Conservation (phyloP, 2,888 invertebrate species). For the Selenia dentaria region DNA sequence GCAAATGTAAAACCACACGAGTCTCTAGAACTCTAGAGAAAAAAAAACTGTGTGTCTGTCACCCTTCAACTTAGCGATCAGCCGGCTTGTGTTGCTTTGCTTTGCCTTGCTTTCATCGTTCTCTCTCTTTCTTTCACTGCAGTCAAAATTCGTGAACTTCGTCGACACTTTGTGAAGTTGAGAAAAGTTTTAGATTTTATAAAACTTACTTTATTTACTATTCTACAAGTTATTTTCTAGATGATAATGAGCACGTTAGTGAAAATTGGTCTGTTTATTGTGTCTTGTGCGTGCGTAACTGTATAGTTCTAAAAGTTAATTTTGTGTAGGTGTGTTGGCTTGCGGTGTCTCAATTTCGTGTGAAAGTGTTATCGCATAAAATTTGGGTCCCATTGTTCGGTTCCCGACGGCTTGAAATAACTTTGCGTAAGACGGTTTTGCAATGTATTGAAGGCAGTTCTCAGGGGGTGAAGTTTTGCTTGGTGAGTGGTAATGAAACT, state of each 20-base stretch:
- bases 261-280: no score
- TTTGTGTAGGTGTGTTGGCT: constrained; percentile 76
- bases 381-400: constrained; percentile 81
- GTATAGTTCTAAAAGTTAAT: constrained; percentile 66
- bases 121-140: constrained; percentile 45
- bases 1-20: no score
- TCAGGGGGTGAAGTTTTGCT: constrained; percentile 28
- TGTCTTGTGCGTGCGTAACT: constrained; percentile 56
- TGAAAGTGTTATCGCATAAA: constrained; percentile 83
- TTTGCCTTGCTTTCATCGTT: no score
- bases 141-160: constrained; percentile 57
- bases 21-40: no score
- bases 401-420: constrained; percentile 74
- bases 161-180: constrained; percentile 61
- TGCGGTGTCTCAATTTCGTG: constrained; percentile 67
- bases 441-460: constrained; percentile 46
- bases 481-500: constrained; percentile 50
- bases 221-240: constrained; percentile 20
- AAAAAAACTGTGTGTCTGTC: no score
- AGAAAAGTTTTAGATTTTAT: constrained; percentile 25
- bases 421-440: constrained; percentile 60
- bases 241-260: constrained; percentile 33
- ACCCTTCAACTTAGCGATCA: no score
- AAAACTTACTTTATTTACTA: constrained; percentile 16
- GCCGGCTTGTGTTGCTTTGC: constrained; percentile 41